phyloP scores from a whole-genome alignment of 2,888 invertebrate species.

The Vandiemenella viatica region DNA sequence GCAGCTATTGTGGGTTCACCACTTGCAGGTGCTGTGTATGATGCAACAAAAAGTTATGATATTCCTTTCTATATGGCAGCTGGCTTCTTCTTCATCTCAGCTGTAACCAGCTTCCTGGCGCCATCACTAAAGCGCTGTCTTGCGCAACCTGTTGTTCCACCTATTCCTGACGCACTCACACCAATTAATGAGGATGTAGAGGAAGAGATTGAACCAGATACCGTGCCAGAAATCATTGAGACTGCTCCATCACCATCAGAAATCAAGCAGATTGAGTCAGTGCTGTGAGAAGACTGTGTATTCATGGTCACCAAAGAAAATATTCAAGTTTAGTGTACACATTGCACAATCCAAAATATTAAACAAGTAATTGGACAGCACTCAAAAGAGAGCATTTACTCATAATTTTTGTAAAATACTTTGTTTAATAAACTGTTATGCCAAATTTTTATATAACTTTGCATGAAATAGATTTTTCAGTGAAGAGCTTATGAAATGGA shows the following conservation, averaged over 20 bases:
- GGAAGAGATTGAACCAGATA: slow-evolving; percentile 50
- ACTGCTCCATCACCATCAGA: slow-evolving; percentile 54
- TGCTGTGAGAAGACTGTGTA: slow-evolving; percentile 32
- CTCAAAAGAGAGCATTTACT: neutral
- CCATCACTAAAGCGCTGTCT: slow-evolving; percentile 47
- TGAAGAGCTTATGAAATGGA: no score
- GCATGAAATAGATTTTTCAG: neutral
- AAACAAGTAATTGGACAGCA: neutral
- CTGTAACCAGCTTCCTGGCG: slow-evolving; percentile 69
- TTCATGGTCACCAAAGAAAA: neutral
- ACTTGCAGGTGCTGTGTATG: slow-evolving; percentile 76
- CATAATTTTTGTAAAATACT: neutral
- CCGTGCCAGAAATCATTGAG: slow-evolving; percentile 58
- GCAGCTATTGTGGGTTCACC: slow-evolving; percentile 81
- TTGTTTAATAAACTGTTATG: neutral
- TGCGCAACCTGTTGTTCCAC: slow-evolving; percentile 42
- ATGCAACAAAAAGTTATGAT: slow-evolving; percentile 67
- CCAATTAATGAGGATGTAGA: slow-evolving; percentile 63
- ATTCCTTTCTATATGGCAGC: slow-evolving; percentile 89
- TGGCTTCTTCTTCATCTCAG: slow-evolving; percentile 68
- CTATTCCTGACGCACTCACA: slow-evolving; percentile 54
- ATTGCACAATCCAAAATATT: neutral
- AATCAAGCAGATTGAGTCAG: slow-evolving; percentile 57
- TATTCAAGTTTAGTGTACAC: neutral
- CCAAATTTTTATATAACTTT: neutral